Conservation (phyloP, 2,888 invertebrate genomes). For the Andrena marginata region DNA sequence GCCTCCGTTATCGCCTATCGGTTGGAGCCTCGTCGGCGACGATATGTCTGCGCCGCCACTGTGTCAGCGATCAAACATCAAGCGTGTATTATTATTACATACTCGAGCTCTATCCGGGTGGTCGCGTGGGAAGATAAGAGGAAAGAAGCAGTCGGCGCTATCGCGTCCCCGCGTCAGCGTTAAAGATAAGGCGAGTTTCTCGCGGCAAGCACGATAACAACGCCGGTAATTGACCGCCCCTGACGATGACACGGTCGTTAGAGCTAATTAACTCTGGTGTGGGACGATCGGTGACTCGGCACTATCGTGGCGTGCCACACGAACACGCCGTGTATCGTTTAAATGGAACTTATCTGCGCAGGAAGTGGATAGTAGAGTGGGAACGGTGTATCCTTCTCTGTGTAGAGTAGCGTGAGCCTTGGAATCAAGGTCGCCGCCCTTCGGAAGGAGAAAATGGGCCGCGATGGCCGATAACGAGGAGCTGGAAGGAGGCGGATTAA, state of each 20-base stretch:
- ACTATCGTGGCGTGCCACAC: neutral
- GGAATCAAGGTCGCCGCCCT: no score
- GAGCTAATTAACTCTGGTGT: constrained; percentile 31
- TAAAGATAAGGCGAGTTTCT: constrained; percentile 18
- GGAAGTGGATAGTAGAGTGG: neutral
- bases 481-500: no score
- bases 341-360: neutral
- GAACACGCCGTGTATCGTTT: neutral
- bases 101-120: neutral
- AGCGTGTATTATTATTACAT: neutral
- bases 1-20: no score
- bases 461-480: no score
- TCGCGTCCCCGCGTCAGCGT: constrained; percentile 15
- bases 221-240: constrained; percentile 42
- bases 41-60: neutral
- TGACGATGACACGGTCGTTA: constrained; percentile 30
- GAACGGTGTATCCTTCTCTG: no score
- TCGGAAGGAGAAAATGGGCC: no score
- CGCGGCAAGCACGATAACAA: constrained; percentile 26
- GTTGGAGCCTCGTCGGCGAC: neutral
- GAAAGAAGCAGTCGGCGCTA: neutral
- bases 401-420: no score
- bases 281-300: constrained; percentile 33
- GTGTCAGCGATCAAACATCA: neutral
- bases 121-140: constrained; percentile 28